Evolutionary conservation across 1,140 invertebrate species (phyloP), one percentile per base, ranked within the genome.

Genomic region (Cotesia typhae): DNA sequence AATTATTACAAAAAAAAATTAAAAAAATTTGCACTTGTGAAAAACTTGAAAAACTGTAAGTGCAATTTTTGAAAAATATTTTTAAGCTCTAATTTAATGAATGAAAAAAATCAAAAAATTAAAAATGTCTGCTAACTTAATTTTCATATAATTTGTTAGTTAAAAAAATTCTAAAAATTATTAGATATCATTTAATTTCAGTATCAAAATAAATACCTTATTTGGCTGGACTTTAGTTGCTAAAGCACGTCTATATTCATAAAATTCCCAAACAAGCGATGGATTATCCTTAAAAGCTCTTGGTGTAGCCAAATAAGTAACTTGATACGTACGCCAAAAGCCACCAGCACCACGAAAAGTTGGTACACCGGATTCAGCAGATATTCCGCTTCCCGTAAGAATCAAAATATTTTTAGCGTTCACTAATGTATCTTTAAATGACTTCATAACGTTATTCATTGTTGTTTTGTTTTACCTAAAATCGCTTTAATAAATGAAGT

Each of bases 291-390:
- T 76, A 83, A 94, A 94, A 36, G 92, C 92, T 80, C 87, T 81
- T 12, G 90, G 91, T 52, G 91, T 92, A 2, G 93, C 93, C 35
- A 94, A 82, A 80, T 89, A 86, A 80, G 89, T 83, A 14, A 92
- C 90, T 75, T 89, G 84, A 84, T 91, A 93, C 76, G 88, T 93
- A 75, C 93, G 89, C 94, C 94, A 95, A 60, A 91, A 90, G 28
- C 94, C 94, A 14, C 92, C 93, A 57, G 90, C 87, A 60, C 94
- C 94, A 71, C 94, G 84, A 83, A 95, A 95, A 37, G 94, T 94
- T 57, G 94, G 94, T 51, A 95, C 90, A 17, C 94, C 94, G 77
- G 92, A 94, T 85, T 95, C 94, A 3, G 93, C 93, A 65, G 93
- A 94, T 53, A 94, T 87, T 67, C 93, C 93, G 64, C 93, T 93